Base-by-base conservation (phyloP, 1,140 invertebrate genomes). In the Caenorhabditis tropicalis region DNA sequence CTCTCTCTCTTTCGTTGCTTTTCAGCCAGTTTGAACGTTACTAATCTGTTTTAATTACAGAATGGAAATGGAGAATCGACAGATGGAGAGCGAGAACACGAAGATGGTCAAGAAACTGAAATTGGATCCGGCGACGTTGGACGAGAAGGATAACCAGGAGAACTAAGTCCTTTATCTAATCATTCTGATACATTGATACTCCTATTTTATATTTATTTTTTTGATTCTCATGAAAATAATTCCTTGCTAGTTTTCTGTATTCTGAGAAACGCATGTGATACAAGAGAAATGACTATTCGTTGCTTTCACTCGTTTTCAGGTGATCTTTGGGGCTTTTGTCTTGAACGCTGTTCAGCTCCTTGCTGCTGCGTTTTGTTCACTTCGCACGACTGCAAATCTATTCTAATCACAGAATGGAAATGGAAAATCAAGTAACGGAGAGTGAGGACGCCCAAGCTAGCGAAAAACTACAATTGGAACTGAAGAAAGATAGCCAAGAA, bases 61-160 rank as follows among this genome's bases (percentile, higher is more conserved):
- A 74, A 85, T 85, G 84, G 84, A 85, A 21, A 31, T 82, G 39
- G 84, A 82, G 12, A 85, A 74, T 36, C 39, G 83, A 33, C 80
- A 85, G 27, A 29, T 85, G 56, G 79, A 85, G 27, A n/a, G 43
- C 19, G 43, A 46, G 10, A 85, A 82, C 24, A 27, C 33, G 9
- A 56, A 58, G 43, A 21, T 80, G 16, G 56, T 84, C 49, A 84
- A 84, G 33, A 27, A 31, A 21, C 83, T 84, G 19, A 74, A 74
- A 24, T 12, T 74, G 51, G 43, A 48, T 53, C 49, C 49, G 31
- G 12, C 56, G 7, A 49, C 60, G 29, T 31, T 56, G 7, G 43
- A 48, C 4, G 46, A 53, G 31, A 65, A 74, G 21, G 56, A 48
- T 16, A 56, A 53, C 7, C 60, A n/a, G 19, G 51, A 82, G 19